Evolutionary conservation across 2,888 invertebrate genomes (phyloP).

Genomic region (Calliopum simillimum): DNA sequence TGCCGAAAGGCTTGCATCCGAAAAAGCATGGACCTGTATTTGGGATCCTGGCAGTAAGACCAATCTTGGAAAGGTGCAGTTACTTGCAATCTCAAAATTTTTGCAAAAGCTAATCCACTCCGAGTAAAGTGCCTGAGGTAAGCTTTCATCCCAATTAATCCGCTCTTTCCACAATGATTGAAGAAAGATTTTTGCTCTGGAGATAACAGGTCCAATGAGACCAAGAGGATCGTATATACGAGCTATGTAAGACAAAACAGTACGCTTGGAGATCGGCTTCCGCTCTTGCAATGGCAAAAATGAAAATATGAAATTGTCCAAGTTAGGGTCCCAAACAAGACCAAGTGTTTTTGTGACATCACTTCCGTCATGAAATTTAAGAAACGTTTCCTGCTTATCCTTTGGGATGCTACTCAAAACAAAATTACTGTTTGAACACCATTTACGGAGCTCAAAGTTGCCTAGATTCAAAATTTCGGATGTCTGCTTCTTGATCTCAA

Average conservation of each 20-base stretch:
- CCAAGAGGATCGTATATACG: conserved; percentile 40
- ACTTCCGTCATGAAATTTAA: no score
- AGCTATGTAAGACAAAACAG: conserved; percentile 39
- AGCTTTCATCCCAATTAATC: conserved; percentile 28
- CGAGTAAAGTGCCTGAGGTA: conserved; percentile 4
- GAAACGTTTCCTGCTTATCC: conserved; percentile 21
- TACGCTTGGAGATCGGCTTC: no score
- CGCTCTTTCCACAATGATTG: conserved; percentile 27
- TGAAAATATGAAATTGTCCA: no score
- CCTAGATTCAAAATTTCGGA: conserved; percentile 32
- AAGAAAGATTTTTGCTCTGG: conserved; percentile 23
- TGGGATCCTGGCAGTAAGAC: conserved; percentile 5
- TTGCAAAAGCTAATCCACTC: conserved; percentile 4
- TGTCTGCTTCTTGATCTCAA: conserved; percentile 23
- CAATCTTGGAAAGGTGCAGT: conserved; percentile 8
- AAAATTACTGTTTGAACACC: conserved; percentile 3
- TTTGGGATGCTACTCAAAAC: background rate
- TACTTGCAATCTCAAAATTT: no score
- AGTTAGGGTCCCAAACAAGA: no score
- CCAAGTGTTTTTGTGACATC: no score
- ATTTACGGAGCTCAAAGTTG: conserved; percentile 35
- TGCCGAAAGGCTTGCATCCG: conserved; percentile 21
- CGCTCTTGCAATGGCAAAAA: no score
- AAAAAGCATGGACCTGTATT: conserved; percentile 36
- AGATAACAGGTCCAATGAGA: conserved; percentile 40